phyloP scores from a whole-genome alignment of 2,797 vertebrate species.

The Anableps anableps region DNA sequence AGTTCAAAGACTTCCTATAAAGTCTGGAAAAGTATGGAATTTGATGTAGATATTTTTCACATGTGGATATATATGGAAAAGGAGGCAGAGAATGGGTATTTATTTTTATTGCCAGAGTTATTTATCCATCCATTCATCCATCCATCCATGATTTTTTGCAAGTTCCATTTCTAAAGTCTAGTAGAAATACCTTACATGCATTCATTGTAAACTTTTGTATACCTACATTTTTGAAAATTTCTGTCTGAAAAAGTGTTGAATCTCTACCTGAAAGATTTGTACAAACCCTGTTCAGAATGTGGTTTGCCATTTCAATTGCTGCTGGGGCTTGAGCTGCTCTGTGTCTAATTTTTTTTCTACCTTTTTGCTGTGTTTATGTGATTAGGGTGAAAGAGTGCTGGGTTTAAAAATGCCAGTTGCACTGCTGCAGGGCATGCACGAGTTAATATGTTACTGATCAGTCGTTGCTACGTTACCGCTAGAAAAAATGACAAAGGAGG shows the following conservation, averaged over 20 bases:
- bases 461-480: constrained; percentile 66
- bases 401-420: constrained; percentile 66
- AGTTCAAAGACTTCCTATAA: not conserved
- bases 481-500: constrained; percentile 30
- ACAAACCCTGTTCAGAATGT: not conserved
- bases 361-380: constrained; percentile 57
- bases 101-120: not conserved
- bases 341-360: constrained; percentile 37
- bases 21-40: not conserved
- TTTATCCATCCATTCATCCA: not conserved
- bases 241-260: not conserved
- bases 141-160: not conserved
- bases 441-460: constrained; percentile 58
- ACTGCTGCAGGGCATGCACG: constrained; percentile 49
- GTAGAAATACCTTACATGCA: not conserved
- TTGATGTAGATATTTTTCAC: not conserved
- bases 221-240: not conserved
- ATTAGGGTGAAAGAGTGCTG: constrained; percentile 59
- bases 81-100: not conserved
- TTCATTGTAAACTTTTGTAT: not conserved
- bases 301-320: constrained; percentile 5
- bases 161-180: not conserved
- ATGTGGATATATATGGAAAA: not conserved
- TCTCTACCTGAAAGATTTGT: not conserved
- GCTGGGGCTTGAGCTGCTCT: constrained; percentile 21